Evolutionary conservation across 2,113 vertebrate species (phyloP).

Genomic region (Pelecanoides urinatrix): DNA sequence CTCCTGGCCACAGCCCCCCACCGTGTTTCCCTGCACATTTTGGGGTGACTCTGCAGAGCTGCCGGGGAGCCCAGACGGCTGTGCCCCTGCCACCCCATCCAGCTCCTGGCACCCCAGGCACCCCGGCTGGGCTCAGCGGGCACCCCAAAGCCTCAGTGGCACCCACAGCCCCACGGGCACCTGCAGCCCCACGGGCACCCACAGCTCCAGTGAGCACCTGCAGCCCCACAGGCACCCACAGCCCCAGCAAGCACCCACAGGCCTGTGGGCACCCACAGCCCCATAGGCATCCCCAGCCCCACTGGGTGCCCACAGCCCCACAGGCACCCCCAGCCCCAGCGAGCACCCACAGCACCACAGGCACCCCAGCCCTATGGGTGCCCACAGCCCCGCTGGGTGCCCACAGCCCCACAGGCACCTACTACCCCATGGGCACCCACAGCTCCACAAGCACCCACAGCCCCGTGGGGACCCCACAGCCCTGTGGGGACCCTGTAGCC

Average conservation of each 20-base stretch:
- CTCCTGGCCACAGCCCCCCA: neutral
- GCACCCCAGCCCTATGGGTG: too few species aligned
- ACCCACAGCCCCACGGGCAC: too few species aligned
- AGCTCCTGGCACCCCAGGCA: neutral
- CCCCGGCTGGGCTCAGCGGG: neutral
- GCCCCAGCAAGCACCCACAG: neutral
- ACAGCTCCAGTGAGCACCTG: neutral
- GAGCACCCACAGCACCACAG: neutral
- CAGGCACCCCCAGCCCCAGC: neutral
- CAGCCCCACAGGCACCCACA: neutral
- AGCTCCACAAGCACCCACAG: neutral
- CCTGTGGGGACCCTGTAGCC: neutral
- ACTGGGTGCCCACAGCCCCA: neutral
- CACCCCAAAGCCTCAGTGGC: neutral
- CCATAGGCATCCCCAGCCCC: neutral
- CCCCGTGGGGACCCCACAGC: too few species aligned
- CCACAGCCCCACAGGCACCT: neutral
- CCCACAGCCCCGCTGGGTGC: neutral
- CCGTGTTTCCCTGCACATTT: neutral
- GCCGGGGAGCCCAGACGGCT: accelerated
- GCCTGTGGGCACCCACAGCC: neutral
- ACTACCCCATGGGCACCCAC: too few species aligned
- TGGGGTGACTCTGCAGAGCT: neutral
- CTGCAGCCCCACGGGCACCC: neutral
- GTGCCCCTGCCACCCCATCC: neutral